These are phyloP conservation scores for Scolopax mira DNA, from an alignment of 2,113 vertebrate genomes.

Conservation along the genomic window DNA sequence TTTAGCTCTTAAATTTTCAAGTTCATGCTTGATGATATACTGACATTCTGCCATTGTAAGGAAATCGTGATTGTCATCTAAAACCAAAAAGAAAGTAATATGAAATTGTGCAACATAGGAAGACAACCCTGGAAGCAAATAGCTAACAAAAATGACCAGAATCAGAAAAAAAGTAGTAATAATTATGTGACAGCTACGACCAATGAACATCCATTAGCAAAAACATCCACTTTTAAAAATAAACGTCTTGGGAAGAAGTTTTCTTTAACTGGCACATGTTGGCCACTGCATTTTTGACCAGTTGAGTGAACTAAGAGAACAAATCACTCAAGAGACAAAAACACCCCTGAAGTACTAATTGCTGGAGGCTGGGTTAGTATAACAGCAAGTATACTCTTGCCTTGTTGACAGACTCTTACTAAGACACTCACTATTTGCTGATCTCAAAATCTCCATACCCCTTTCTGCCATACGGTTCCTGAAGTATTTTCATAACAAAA, in stretches of 20 bases:
- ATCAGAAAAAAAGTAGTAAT: not conserved
- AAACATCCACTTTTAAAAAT: not conserved
- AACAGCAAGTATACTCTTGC: not conserved
- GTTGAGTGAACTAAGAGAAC: not conserved
- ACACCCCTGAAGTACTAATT: not conserved
- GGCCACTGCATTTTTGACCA: not conserved
- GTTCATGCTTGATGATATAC: slow-evolving; percentile 94
- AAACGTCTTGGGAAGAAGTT: not conserved
- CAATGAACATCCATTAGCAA: not conserved
- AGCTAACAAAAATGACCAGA: not conserved
- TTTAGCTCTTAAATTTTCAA: slow-evolving; percentile 91
- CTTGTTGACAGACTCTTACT: not conserved
- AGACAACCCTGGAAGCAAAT: not conserved
- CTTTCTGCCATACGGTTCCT: not conserved
- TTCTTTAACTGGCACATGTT: not conserved
- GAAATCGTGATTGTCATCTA: slow-evolving; percentile 89
- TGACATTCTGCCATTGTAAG: slow-evolving; percentile 94
- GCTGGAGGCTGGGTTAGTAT: not conserved
- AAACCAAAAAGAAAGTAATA: slow-evolving; percentile 22
- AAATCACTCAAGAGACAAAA: not conserved
- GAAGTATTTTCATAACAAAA: not conserved
- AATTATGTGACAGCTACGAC: not conserved
- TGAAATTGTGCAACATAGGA: not conserved
- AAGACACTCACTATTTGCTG: not conserved
- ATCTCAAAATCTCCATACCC: not conserved